Base-by-base conservation (phyloP, 1,140 invertebrate genomes). In the Olivierus martensii region DNA sequence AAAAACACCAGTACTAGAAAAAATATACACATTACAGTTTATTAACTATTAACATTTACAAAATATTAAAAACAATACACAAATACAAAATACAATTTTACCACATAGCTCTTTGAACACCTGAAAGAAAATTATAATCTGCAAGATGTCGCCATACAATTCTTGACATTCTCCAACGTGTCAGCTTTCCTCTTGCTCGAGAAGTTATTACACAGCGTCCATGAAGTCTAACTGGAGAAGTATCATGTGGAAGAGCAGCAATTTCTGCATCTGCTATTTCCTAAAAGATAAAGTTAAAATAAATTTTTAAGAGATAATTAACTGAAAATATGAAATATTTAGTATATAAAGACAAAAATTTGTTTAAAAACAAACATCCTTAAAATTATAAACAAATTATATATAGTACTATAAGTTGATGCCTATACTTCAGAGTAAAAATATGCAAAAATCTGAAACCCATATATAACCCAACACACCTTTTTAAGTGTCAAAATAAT, bases 101-200 rank as follows among this genome's bases (percentile, higher is more conserved):
- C 89, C 89, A 95, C 70, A 85, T 83, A 18, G 88, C 86, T 68
- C 88, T 73, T 68, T 89, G 87, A 2, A 91, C 77, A 41, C 89
- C 89, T 42, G 82, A 76, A 14, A 95, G 64, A 71, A 85, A 82
- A 71, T 93, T 94, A 67, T 94, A 84, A 73, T 96, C 91, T 2
- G 83, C 85, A 48, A 92, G 69, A 65, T 87, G 74, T 57, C 90
- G 77, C 72, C 84, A 96, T 21, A 89, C 76, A 60, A 93, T 87
- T 65, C 91, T 75, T 65, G 88, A 92, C 37, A 94, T 62, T 60
- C 87, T 76, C 79, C 83, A 94, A 55, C 78, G 75, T 28, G 28
- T 28, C 2, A 28, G 28, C 9, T 28, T 28, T 56, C 87, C 87
- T 59, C 83, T 67, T 1, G 80, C 76, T 62, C 87, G 76, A 41